phyloP scores from a whole-genome alignment of 2,113 vertebrate species.

The Oncorhynchus masou region DNA sequence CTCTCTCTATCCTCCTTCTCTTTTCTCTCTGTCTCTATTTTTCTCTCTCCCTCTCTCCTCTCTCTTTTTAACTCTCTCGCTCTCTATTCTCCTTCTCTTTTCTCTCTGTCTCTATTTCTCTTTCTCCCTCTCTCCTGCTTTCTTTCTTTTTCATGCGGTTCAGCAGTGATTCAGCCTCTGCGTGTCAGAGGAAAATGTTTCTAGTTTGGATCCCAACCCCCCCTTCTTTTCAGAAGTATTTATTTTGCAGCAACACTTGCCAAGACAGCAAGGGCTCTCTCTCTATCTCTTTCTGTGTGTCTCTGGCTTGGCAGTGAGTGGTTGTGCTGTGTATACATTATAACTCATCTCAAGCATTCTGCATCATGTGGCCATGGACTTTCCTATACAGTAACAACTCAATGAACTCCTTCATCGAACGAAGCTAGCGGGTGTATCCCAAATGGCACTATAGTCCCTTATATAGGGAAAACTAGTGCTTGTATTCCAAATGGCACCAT shows the following conservation, averaged over 20 bases:
- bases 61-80: background rate
- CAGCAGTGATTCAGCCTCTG: slow-evolving; percentile 54
- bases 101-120: background rate
- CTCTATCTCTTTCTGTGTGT: slow-evolving; percentile 28
- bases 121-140: slow-evolving; percentile 16
- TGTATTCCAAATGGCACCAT: too few relatives aligned
- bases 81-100: background rate
- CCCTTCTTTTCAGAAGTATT: slow-evolving; percentile 54
- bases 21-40: too few relatives aligned
- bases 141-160: slow-evolving; percentile 37
- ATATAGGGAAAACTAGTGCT: too few relatives aligned
- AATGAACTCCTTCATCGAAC: background rate
- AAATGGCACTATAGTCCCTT: too few relatives aligned
- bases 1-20: too few relatives aligned
- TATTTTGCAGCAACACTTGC: slow-evolving; percentile 59
- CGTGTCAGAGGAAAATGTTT: slow-evolving; percentile 65
- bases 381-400: slow-evolving; percentile 10
- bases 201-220: slow-evolving; percentile 57
- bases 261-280: slow-evolving; percentile 58
- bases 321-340: slow-evolving; percentile 30
- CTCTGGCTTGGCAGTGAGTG: slow-evolving; percentile 55
- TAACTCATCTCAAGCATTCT: slow-evolving; percentile 33
- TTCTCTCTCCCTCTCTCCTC: too few relatives aligned
- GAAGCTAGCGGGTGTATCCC: background rate
- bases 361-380: slow-evolving; percentile 22